Percentiles rank a stretch among this genome's conserved stretches.
phyloP scores from a whole-genome alignment of 2,113 vertebrate genomes.

The Typhlomys cinereus region DNA sequence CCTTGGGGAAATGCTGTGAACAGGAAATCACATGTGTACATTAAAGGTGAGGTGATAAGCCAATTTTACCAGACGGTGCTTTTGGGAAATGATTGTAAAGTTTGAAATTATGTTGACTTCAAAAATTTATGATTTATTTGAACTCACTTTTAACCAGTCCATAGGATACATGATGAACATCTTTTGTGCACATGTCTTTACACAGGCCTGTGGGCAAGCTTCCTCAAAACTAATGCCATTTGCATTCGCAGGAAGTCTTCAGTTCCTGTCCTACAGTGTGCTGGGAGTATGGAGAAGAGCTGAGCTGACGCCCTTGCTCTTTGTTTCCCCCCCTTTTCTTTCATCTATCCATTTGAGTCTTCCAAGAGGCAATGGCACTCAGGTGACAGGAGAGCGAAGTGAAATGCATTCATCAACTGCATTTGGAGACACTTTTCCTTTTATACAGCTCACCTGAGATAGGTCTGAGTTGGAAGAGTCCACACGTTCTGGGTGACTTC shows the following conservation, averaged over 20 bases:
- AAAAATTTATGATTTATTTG: slow-evolving; percentile 52
- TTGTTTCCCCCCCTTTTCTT: not conserved
- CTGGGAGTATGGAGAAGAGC: not conserved
- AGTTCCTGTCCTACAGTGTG: slow-evolving; percentile 5
- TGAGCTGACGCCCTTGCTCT: not conserved
- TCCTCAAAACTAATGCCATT: not conserved
- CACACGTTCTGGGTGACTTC: not conserved
- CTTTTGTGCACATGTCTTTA: not conserved
- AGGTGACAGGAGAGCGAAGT: not conserved
- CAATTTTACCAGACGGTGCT: slow-evolving; percentile 64
- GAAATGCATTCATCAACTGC: not conserved
- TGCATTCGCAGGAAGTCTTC: slow-evolving; percentile 34
- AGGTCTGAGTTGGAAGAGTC: not conserved
- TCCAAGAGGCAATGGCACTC: not conserved
- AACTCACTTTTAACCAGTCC: slow-evolving; percentile 5
- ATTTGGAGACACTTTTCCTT: not conserved
- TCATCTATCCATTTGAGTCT: not conserved
- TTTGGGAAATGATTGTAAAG: slow-evolving; percentile 67
- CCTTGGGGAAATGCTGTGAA: slow-evolving; percentile 62
- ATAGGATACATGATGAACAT: not conserved
- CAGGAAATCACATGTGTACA: slow-evolving; percentile 61
- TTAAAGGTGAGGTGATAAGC: slow-evolving; percentile 74
- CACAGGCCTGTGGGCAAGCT: not conserved
- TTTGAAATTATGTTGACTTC: slow-evolving; percentile 68
- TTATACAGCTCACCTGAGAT: not conserved